phyloP scores from a whole-genome alignment of 2,888 invertebrate species.

The Callosobruchus maculatus region DNA sequence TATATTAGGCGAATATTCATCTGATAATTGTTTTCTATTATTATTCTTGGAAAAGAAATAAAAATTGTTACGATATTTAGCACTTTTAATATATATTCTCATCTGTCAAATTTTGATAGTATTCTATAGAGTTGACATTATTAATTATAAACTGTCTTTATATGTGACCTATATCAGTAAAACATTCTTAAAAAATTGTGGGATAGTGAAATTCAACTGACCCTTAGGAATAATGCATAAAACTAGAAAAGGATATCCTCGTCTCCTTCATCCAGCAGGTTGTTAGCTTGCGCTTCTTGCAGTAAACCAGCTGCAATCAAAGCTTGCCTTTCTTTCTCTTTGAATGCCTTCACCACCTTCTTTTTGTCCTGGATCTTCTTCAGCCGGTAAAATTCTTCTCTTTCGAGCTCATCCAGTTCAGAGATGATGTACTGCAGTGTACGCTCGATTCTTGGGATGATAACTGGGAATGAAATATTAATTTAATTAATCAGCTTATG shows the following conservation, averaged over 20 bases:
- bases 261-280: constrained; percentile 37
- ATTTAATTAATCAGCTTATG: too few relatives aligned
- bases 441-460: constrained; percentile 95
- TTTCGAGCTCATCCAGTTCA: constrained; percentile 95
- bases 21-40: background rate
- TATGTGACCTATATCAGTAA: background rate
- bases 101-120: background rate
- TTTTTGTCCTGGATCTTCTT: constrained; percentile 97
- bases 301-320: constrained; percentile 24
- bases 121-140: background rate
- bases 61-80: background rate
- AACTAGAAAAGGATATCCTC: constrained; percentile 38
- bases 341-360: constrained; percentile 72
- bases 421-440: constrained; percentile 96
- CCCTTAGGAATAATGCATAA: background rate
- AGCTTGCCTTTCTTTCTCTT: constrained; percentile 54
- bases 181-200: background rate
- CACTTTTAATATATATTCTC: background rate
- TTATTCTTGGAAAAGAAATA: background rate
- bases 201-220: background rate
- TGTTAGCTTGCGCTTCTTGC: constrained; percentile 20
- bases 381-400: constrained; percentile 96
- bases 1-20: too few relatives aligned
- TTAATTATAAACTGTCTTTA: background rate
- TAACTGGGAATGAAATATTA: constrained; percentile 61